phyloP scores from a whole-genome alignment of 2,797 vertebrate genomes.

The Vultur gryphus region DNA sequence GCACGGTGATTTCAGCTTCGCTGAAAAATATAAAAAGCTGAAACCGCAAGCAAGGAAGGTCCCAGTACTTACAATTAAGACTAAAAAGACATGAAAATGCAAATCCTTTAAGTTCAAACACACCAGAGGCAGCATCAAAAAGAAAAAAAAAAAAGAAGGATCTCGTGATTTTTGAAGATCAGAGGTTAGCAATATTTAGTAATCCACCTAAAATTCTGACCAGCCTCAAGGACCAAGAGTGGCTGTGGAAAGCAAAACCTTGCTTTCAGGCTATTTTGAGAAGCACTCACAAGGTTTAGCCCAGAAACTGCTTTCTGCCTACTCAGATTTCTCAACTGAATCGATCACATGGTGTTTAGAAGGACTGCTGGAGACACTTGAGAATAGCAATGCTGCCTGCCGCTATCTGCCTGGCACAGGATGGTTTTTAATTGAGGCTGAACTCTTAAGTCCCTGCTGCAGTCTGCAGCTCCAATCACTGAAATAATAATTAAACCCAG shows the following conservation, averaged over 20 bases:
- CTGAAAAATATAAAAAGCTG: neutral
- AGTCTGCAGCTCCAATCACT: conserved; percentile 33
- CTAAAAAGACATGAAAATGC: neutral
- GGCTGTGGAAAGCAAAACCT: conserved; percentile 1
- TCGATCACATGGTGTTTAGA: conserved; percentile 11
- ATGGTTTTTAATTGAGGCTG: conserved; percentile 44
- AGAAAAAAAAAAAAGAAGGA: neutral
- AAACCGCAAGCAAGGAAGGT: neutral
- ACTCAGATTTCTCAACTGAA: conserved; percentile 57
- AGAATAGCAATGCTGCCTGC: conserved; percentile 32
- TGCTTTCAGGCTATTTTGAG: conserved; percentile 51
- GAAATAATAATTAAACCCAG: conserved; percentile 53
- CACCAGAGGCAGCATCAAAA: neutral
- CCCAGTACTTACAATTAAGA: neutral
- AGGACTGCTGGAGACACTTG: conserved; percentile 42
- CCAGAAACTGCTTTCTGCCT: conserved; percentile 63
- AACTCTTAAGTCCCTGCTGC: conserved; percentile 36
- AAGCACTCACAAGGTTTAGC: conserved; percentile 53
- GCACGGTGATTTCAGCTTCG: neutral
- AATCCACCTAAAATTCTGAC: neutral
- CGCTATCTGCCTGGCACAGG: conserved; percentile 35
- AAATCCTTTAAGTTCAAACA: neutral
- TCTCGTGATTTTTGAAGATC: neutral
- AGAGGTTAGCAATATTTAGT: neutral
- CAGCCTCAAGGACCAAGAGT: neutral